Base-by-base conservation (phyloP, 2,113 vertebrate species). In the Acinonyx jubatus region DNA sequence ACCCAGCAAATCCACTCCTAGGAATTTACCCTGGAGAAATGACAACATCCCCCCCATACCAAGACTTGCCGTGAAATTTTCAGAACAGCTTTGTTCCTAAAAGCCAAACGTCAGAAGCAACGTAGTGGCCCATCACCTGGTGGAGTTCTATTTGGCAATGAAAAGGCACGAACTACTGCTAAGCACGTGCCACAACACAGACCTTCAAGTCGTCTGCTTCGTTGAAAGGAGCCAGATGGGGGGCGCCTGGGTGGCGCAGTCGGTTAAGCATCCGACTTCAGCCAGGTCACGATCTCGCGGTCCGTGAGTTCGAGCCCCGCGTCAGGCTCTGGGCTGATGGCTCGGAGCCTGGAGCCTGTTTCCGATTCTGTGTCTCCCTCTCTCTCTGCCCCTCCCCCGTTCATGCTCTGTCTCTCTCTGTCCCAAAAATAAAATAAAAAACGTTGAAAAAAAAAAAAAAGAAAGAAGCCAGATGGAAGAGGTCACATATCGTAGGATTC, bases 41-140 rank as follows among this genome's bases (percentile, higher is more conserved):
- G 36, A 76, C 45, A 57, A 45, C 61, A 33, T 3, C 5, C 0
- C 2, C 2, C 1, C 15, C 25, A 16, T 14, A 25, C 5, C 6
- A 27, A 55, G 55, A 48, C n/a, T 63, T 41, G 33, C 3, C 52
- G 25, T 38, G 38, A 13, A 13, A 36, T n/a, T 68, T 48, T 61
- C 38, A 21, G 38, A 50, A 52, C 41, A 55, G 31, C 65, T 45
- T 87, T 33, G 11, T n/a, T 82, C 57, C 8, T 15, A 5, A 74
- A 15, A 41, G 36, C 21, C 50, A 16, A 14, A 33, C 79, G 10
- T 1, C 9, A 52, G 78, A 33, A 57, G 68, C 55, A 33, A n/a
- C 50, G 4, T 0, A 11, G 12, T 2, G 10, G 23, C 52, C 57
- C 69, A 10, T 69, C 33, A 14, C 36, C 68, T n/a, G 61, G 61